Evolutionary conservation across 2,888 invertebrate species (phyloP).

Genomic region (Andrena bucephala): DNA sequence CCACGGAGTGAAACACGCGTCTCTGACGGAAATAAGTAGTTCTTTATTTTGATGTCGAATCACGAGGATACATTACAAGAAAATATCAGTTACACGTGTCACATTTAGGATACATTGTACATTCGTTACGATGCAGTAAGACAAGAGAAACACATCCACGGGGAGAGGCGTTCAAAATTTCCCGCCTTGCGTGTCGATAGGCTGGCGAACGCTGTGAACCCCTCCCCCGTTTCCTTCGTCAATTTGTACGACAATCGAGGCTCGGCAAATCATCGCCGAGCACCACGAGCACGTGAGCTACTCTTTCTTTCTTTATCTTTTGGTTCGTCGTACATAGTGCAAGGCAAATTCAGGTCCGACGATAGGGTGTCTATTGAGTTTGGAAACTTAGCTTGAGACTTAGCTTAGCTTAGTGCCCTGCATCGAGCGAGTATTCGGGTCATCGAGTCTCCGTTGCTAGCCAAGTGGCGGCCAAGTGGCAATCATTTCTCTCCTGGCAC

Average conservation of each 20-base stretch:
- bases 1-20: background rate
- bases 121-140: slow-evolving; percentile 57
- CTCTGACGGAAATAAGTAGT: slow-evolving; percentile 65
- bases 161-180: slow-evolving; percentile 45
- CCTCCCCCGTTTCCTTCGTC: slow-evolving; percentile 1
- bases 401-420: no score
- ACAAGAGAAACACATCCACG: slow-evolving; percentile 43
- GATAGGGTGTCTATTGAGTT: slow-evolving; percentile 44
- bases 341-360: slow-evolving; percentile 67
- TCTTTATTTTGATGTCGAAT: slow-evolving; percentile 71
- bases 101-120: slow-evolving; percentile 75
- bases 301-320: slow-evolving; percentile 6
- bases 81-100: slow-evolving; percentile 76
- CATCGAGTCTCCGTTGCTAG: no score
- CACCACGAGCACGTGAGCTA: background rate
- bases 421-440: no score
- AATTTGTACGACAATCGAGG: slow-evolving; percentile 52
- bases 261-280: slow-evolving; percentile 9
- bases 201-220: slow-evolving; percentile 30
- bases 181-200: slow-evolving; percentile 34
- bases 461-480: no score
- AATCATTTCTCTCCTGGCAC: no score
- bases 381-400: background rate
- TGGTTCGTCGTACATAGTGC: slow-evolving; percentile 37
- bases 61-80: slow-evolving; percentile 76